Evolutionary conservation across 2,888 invertebrate species (phyloP), one percentile per base, ranked within the genome.

Genomic region (Callimorpha dominula): DNA sequence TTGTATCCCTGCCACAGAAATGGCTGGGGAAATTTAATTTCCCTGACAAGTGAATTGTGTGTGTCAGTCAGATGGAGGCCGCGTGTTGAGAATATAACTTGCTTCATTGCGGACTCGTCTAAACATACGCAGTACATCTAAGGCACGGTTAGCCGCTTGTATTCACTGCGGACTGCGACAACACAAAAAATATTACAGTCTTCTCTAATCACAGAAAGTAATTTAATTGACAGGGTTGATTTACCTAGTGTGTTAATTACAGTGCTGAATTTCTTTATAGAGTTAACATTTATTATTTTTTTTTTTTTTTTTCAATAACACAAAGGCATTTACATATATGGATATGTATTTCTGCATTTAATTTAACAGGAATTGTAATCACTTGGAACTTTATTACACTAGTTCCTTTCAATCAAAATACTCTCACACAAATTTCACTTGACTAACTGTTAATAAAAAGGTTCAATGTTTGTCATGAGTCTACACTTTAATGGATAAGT

Each of bases 1-100:
- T 74, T 66, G 60, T 74, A 72, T 14, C 31, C 20, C 54, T 68
- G 68, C 66, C 78, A 78, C 74, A 80, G 77, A 78, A 81, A 84
- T 81, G 80, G 76, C 77, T 73, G 73, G 65, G 76, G 76, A 83
- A 84, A 85, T 82, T 81, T 79, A 74, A 80, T 84, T 84, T 81
- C 82, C 81, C 83, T 75, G 76, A 75, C 72, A 76, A 79, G 65
- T 72, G 79, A 78, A 78, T 78, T 80, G 76, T 79, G 74, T 73
- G 71, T 82, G 79, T 78, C 78, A 79, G 76, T 79, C 78, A 78
- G 71, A 74, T 77, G 73, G 76, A 67, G 69, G 65, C 43, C 72
- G 71, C 76, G 78, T 79, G 79, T 79, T 78, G 75, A 80, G 75
- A 83, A 84, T 83, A 79, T 63, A 81, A 82, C 76, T 79, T 72